Evolutionary conservation across 2,797 vertebrate genomes (phyloP).

Genomic region (Acipenser ruthenus): DNA sequence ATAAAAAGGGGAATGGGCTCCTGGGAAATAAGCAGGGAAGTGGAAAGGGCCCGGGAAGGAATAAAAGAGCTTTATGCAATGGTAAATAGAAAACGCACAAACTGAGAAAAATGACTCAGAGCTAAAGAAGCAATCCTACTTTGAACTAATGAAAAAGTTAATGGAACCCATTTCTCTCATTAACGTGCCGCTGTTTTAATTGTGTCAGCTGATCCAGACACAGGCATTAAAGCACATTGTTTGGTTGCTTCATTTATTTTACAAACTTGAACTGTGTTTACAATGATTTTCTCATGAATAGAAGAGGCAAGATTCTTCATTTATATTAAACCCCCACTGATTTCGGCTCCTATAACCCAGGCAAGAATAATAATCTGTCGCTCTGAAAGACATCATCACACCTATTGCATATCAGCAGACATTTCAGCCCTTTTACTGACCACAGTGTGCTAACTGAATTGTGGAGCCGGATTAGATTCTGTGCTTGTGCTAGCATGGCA

Average conservation of each 20-base stretch:
- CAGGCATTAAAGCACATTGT: background rate
- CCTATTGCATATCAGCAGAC: too few species aligned
- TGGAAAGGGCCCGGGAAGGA: background rate
- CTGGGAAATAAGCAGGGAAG: background rate
- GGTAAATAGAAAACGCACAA: slow-evolving; percentile 20
- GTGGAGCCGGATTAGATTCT: too few species aligned
- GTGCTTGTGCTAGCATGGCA: too few species aligned
- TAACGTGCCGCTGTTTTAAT: slow-evolving; percentile 29
- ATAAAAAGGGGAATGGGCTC: background rate
- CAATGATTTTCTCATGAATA: too few species aligned
- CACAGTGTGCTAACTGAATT: too few species aligned
- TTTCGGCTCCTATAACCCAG: too few species aligned
- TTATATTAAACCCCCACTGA: too few species aligned
- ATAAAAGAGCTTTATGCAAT: slow-evolving; percentile 10
- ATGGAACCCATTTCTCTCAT: slow-evolving; percentile 45
- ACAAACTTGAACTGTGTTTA: background rate
- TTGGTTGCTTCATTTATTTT: background rate
- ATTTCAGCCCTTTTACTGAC: too few species aligned
- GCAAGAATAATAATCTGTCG: too few species aligned
- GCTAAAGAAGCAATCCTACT: slow-evolving; percentile 37
- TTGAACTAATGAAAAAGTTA: slow-evolving; percentile 44
- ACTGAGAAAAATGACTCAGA: slow-evolving; percentile 35
- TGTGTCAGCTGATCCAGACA: slow-evolving; percentile 16
- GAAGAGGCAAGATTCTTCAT: too few species aligned
- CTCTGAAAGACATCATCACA: too few species aligned